phyloP scores from a whole-genome alignment of 2,888 invertebrate species.

The Hesperia comma region DNA sequence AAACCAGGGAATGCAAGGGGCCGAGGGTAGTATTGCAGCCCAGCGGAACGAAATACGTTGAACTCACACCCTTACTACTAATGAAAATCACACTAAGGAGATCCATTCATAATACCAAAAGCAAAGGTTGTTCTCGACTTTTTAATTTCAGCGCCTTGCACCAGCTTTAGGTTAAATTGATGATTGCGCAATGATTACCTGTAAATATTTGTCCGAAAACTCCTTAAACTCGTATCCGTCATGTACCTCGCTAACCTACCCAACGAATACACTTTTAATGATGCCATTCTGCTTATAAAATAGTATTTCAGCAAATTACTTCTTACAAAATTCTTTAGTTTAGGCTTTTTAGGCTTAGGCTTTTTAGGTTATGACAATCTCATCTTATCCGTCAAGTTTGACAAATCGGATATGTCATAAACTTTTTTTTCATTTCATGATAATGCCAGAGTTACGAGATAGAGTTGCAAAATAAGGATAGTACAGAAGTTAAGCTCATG shows the following conservation, averaged over 20 bases:
- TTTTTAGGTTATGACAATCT: constrained; percentile 24
- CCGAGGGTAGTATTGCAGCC: too few species aligned
- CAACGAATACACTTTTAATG: constrained; percentile 76
- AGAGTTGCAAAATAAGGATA: too few species aligned
- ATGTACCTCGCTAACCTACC: constrained; percentile 76
- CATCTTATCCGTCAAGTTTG: constrained; percentile 19
- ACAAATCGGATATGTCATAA: neutral
- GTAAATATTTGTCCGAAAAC: constrained; percentile 67
- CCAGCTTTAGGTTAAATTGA: constrained; percentile 53
- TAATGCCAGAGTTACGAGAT: neutral
- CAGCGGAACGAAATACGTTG: too few species aligned
- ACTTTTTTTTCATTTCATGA: constrained; percentile 21
- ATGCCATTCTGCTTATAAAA: constrained; percentile 68
- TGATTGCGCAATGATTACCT: constrained; percentile 82
- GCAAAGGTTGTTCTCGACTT: neutral
- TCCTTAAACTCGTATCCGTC: constrained; percentile 74
- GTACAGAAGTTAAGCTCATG: too few species aligned
- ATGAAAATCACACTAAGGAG: neutral
- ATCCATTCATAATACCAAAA: too few species aligned
- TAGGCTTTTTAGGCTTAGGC: constrained; percentile 5
- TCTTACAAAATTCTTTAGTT: constrained; percentile 17
- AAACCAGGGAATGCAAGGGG: too few species aligned
- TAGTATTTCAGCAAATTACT: constrained; percentile 13
- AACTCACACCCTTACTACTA: too few species aligned
- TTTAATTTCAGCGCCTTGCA: constrained; percentile 28